Conservation (phyloP, 2,888 invertebrate genomes). For the Stegana nigrithorax region DNA sequence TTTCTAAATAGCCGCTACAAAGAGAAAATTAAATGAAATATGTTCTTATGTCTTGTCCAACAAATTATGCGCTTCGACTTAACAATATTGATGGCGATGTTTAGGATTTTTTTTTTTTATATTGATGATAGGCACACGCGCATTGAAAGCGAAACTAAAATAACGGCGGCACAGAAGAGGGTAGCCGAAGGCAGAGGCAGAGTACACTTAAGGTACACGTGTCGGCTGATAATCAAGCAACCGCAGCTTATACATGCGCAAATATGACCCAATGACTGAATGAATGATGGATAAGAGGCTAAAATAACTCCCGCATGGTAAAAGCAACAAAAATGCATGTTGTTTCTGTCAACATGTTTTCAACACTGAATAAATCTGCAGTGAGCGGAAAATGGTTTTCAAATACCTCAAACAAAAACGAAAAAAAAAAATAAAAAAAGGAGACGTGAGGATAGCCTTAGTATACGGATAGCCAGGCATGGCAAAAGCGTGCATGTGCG, state of each 20-base stretch:
- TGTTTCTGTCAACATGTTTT: conserved; percentile 48
- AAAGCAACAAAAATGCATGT: conserved; percentile 6
- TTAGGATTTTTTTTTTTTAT: too few relatives aligned
- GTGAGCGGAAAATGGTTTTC: conserved; percentile 68
- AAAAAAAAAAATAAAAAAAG: conserved; percentile 24
- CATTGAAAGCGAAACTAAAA: too few relatives aligned
- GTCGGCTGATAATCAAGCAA: conserved; percentile 33
- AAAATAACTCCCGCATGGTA: conserved; percentile 23
- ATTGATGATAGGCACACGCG: too few relatives aligned
- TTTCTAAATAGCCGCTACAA: too few relatives aligned
- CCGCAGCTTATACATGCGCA: background rate
- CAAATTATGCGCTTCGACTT: conserved; percentile 56
- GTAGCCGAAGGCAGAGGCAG: background rate
- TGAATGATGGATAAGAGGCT: conserved; percentile 6
- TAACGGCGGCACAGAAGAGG: background rate
- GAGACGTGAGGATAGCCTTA: too few relatives aligned
- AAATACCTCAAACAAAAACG: conserved; percentile 53
- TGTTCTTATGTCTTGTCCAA: conserved; percentile 59
- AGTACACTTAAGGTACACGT: conserved; percentile 31
- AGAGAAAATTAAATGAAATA: conserved; percentile 39
- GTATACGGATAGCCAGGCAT: too few relatives aligned
- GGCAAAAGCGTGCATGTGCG: background rate
- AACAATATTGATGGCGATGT: conserved; percentile 47
- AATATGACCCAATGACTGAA: background rate
- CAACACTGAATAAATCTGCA: conserved; percentile 66